Evolutionary conservation across 1,140 invertebrate genomes (phyloP).

Genomic region (Drosophila mayri): DNA sequence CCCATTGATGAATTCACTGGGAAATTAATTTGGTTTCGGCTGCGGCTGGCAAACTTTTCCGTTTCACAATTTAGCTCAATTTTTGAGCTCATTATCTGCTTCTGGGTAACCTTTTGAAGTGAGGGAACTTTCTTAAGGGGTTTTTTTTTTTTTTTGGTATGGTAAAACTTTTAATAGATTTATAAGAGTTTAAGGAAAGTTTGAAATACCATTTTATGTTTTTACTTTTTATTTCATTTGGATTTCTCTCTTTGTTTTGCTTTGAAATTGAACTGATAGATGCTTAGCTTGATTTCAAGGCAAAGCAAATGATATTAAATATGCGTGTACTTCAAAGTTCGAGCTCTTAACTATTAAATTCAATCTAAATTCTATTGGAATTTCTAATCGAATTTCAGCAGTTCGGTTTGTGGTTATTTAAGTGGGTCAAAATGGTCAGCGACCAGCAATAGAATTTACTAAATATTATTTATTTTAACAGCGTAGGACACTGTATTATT

Average conservation of each 20-base stretch:
- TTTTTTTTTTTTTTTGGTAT: slow-evolving; percentile 5
- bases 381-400: neutral
- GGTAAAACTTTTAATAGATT: slow-evolving; percentile 45
- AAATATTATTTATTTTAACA: slow-evolving; percentile 23
- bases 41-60: slow-evolving; percentile 36
- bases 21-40: slow-evolving; percentile 46
- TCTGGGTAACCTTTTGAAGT: slow-evolving; percentile 46
- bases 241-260: neutral
- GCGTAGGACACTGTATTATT: slow-evolving; percentile 13
- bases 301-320: slow-evolving; percentile 2
- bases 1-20: slow-evolving; percentile 31
- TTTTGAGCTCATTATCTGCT: slow-evolving; percentile 54
- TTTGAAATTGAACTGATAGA: neutral
- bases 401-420: neutral
- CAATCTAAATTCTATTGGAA: slow-evolving; percentile 31
- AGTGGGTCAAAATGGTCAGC: slow-evolving; percentile 3
- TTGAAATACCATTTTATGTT: neutral
- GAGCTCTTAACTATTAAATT: slow-evolving; percentile 36
- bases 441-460: slow-evolving; percentile 7
- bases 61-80: slow-evolving; percentile 36
- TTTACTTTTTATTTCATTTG: neutral
- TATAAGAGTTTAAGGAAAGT: slow-evolving; percentile 35
- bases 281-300: neutral
- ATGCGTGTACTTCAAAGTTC: neutral
- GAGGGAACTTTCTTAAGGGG: slow-evolving; percentile 14